A percentile compares a stretch with the other conserved stretches of the same genome.
Evolutionary conservation across 2,113 vertebrate species (phyloP).

Genomic region (Microtus richardsoni): DNA sequence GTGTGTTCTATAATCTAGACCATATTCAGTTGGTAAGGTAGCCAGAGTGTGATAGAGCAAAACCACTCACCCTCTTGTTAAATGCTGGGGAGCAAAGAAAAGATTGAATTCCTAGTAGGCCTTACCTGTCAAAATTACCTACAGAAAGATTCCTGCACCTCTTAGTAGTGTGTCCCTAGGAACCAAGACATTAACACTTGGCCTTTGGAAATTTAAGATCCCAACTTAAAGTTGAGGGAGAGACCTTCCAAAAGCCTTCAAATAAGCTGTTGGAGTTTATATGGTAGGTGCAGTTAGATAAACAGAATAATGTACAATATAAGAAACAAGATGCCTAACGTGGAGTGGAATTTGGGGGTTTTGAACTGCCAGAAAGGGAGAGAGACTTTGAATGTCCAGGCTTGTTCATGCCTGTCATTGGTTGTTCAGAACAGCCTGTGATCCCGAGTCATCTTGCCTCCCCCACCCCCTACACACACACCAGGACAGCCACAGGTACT

Average conservation of each 20-base stretch:
- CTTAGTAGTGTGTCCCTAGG: neutral
- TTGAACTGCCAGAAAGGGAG: neutral
- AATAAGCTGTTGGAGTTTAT: neutral
- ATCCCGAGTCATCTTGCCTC: neutral
- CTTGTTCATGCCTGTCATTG: neutral
- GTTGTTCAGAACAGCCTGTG: neutral
- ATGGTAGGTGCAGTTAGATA: neutral
- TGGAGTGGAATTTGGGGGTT: neutral
- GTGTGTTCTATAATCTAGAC: neutral
- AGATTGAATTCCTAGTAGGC: neutral
- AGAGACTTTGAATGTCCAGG: neutral
- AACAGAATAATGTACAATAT: accelerated
- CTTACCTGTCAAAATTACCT: neutral
- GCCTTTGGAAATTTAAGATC: neutral
- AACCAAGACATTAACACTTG: neutral
- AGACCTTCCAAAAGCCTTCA: neutral
- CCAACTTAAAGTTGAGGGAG: neutral
- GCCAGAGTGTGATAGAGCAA: neutral
- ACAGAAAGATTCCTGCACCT: neutral
- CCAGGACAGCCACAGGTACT: neutral
- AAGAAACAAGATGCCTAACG: neutral
- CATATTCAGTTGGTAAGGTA: neutral
- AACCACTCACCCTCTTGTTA: neutral
- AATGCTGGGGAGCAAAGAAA: neutral
- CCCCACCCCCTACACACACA: accelerated